Base-by-base conservation (phyloP, 2,888 invertebrate species). In the Dromius quadrimaculatus region DNA sequence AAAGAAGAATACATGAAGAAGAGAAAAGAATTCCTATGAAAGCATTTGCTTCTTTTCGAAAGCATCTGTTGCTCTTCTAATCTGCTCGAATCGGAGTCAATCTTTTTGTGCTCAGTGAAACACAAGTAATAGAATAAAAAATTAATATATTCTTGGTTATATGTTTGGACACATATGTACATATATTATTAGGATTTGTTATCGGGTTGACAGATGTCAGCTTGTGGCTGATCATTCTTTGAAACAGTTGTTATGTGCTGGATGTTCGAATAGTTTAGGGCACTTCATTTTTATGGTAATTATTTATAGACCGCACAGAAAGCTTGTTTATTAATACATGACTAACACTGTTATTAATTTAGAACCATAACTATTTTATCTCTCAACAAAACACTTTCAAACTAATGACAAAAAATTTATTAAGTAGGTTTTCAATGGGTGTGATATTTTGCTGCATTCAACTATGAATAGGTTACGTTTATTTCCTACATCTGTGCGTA, bases 111-210 rank as follows among this genome's bases (percentile, higher is more conserved):
- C 23, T 22, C 23, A 54, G 5, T 28, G 50, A 15, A 54, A 54
- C 50, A 23, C 8, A 54, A 54, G 50, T 54, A 54, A 54, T 54
- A 54, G 50, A 54, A 28, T 54, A 54, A 50, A 54, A 54, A 54
- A 54, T 54, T 54, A 54, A 54, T 54, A 54, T 54, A 54, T 54
- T 54, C 50, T 54, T 54, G n/a, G 6, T 23, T 54, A 54, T 54
- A 34, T 59, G 59, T 59, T 59, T 59, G 36, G 59, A 59, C 59
- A 59, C 34, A 17, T 63, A 63, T 63, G 28, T 64, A 64, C 32
- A 50, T 64, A 50, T 64, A 64, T 64, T 64, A 64, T 64, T 32
- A 50, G 34, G 23, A 19, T 36, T 64, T 50, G 11, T 64, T 64
- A 47, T 47, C 47, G 34, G 47, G 50, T 20, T 64, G 64, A 64